Base-by-base conservation (phyloP, 2,113 vertebrate genomes). In the Cinclus cinclus region DNA sequence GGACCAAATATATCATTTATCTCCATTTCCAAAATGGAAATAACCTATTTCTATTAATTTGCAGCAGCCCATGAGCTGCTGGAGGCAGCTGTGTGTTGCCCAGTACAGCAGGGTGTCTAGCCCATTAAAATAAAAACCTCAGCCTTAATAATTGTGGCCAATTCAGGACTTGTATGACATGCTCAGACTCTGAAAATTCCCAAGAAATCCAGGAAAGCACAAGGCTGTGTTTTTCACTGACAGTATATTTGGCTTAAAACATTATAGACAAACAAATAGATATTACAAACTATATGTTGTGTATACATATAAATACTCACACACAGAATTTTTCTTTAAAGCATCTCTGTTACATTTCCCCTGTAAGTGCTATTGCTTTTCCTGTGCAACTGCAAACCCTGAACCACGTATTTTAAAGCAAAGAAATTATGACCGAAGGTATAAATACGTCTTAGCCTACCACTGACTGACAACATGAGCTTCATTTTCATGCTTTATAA, bases 401-500 rank as follows among this genome's bases (percentile, higher is more conserved):
- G 83, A 95, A 49, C 53, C 62, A 79, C 41, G n/a, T 89, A 90
- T 95, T 96, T 92, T 90, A 92, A 68, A 92, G 81, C 47, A 84
- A 92, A 74, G 71, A 91, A 97, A 95, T 96, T 93, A 97, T 92
- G 91, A 91, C 94, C 89, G 78, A 94, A 94, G 82, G 50, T 94
- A 95, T 95, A 94, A 97, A 96, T 94, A 97, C 4, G 0, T 69
- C 94, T 88, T 49, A 65, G 89, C 76, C 55, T 85, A 87, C 86
- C 53, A 44, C 75, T 94, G 95, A 95, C 90, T 95, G 95, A 97
- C 96, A 97, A 92, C 82, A 92, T 33, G 91, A 93, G 82, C 93
- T 92, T 92, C 89, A 94, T 94, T 97, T 94, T 75, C 93, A 74
- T 96, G 94, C 93, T 96, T 95, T 97, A 95, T 95, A 90, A 88